Evolutionary conservation across 2,797 vertebrate species (phyloP), one percentile per base, ranked within the genome.

Genomic region (Loris lydekkerianus): DNA sequence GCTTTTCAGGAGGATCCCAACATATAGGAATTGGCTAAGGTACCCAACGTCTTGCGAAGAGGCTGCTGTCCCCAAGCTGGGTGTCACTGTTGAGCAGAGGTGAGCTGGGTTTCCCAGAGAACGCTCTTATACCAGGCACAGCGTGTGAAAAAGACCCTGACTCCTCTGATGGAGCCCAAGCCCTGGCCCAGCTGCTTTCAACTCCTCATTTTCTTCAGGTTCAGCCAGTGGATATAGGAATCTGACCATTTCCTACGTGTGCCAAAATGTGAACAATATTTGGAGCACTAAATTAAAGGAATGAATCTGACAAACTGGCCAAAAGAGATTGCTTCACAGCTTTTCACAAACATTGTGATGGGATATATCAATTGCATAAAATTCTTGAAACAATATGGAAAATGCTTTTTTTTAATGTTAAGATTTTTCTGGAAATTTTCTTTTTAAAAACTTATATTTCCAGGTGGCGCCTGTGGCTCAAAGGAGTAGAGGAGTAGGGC

Each of bases 231-330:
- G 11, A 34, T 60, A 46, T 4, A 83, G 49, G 40, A 81, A 83
- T 65, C 76, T 86, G 29, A 72, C 93, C n/a, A 40, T n/a, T 77
- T 77, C 61, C 61, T 91, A 2, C 7, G 5, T 73, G 27, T 73
- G 18, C 13, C 27, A 37, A 96, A 73, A 72, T 60, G 31, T 82
- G 27, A 92, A 91, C 75, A 86, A 65, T 23, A 63, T 8, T 40
- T 73, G 27, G 9, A 91, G 70, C 29, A 80, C 21, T 76, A 17
- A 93, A 70, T 53, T 76, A 63, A 96, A 83, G n/a, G 18, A 88
- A 46, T 77, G 11, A 94, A 17, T 17, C 56, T 73, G 84, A 84
- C 18, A 84, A 84, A 61, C 13, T 80, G 31, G 4, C 29, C 31
- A 93, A 75, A 94, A 88, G 14, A 77, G 20, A 87, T 20, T 23